A percentile compares a stretch with the other conserved stretches of the same genome.
Evolutionary conservation across 2,113 vertebrate species (phyloP).

Genomic region (Cettia cetti): DNA sequence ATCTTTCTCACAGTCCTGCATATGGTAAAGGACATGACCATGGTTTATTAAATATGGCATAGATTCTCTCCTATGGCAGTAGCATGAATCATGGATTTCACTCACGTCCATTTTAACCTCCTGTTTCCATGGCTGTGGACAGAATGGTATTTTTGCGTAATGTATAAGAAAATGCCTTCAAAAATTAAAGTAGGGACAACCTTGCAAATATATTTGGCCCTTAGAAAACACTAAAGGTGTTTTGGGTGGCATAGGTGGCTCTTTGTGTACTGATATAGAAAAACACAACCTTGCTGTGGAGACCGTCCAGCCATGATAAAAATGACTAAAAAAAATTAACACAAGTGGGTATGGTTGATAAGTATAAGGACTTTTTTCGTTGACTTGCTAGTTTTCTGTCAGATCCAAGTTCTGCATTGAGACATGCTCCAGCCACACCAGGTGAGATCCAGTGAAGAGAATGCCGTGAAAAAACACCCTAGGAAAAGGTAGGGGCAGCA

Average conservation of each 20-base stretch:
- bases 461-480: background rate
- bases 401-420: background rate
- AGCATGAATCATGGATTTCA: rapidly evolving
- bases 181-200: background rate
- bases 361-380: background rate
- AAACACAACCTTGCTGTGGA: background rate
- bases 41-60: background rate
- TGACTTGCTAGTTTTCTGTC: background rate
- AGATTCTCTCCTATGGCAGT: background rate
- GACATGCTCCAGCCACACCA: background rate
- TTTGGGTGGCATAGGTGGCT: background rate
- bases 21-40: background rate
- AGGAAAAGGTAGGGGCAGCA: background rate
- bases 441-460: background rate
- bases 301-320: background rate
- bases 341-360: background rate
- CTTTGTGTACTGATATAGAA: background rate
- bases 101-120: background rate
- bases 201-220: background rate
- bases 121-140: background rate
- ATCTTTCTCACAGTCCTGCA: constrained; percentile 7
- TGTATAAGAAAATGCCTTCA: background rate
- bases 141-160: background rate
- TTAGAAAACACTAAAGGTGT: background rate
- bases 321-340: background rate